phyloP scores from a whole-genome alignment of 2,797 vertebrate species.

The Typhlichthys subterraneus region DNA sequence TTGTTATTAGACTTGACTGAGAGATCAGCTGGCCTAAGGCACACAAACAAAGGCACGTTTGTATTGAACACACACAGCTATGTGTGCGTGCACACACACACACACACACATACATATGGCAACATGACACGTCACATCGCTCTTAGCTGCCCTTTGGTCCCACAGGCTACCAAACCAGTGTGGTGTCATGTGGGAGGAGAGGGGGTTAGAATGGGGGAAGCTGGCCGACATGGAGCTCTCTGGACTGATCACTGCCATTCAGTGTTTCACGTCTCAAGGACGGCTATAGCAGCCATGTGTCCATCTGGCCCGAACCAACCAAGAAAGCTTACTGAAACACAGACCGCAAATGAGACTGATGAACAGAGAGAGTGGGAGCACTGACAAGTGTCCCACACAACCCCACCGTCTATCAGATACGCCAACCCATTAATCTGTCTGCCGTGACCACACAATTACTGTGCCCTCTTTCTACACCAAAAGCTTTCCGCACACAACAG shows the following conservation, averaged over 20 bases:
- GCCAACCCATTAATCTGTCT: constrained; percentile 56
- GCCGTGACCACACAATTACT: constrained; percentile 43
- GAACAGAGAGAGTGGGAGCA: constrained; percentile 13
- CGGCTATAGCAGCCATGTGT: not conserved
- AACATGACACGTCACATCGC: not conserved
- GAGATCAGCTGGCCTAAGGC: constrained; percentile 19
- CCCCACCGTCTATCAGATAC: constrained; percentile 36
- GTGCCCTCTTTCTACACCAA: constrained; percentile 33
- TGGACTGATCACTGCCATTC: not conserved
- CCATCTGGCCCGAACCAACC: not conserved
- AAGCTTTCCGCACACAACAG: constrained; percentile 35
- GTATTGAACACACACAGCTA: not conserved
- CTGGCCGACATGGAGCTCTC: not conserved
- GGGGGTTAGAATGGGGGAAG: not conserved
- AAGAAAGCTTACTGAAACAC: not conserved
- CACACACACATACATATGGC: not conserved
- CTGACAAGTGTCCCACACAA: constrained; percentile 10
- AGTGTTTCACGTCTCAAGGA: not conserved
- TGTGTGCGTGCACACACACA: not conserved
- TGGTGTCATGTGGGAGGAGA: no score
- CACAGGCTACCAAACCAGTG: no score
- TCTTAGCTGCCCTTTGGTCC: no score
- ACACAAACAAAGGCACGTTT: not conserved
- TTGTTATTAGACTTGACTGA: constrained; percentile 64
- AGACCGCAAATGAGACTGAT: not conserved